Conservation (phyloP, 1,140 invertebrate genomes). For the Galendromus occidentalis region DNA sequence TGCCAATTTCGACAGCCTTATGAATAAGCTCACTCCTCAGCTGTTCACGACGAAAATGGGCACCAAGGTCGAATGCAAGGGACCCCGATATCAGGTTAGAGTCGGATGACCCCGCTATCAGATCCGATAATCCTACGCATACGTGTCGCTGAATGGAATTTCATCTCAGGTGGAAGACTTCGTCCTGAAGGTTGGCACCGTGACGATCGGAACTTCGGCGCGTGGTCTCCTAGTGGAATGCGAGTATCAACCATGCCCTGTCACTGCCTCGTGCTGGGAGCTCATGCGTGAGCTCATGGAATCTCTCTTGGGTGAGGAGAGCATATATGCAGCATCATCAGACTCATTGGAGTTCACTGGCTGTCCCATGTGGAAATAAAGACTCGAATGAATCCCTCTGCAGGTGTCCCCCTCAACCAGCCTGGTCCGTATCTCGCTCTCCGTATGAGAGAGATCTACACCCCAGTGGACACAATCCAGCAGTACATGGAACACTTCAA, state of each 20-base stretch:
- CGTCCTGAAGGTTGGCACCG: constrained; percentile 74
- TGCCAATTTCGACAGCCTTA: constrained; percentile 69
- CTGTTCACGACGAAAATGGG: constrained; percentile 69
- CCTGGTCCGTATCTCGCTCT: constrained; percentile 34
- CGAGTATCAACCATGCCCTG: constrained; percentile 73
- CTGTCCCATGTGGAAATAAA: not conserved
- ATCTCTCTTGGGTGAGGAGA: constrained; percentile 56
- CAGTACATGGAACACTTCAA: constrained; percentile 90
- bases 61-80: constrained; percentile 61
- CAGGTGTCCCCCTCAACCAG: constrained; percentile 13
- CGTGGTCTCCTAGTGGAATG: constrained; percentile 79
- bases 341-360: not conserved
- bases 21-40: constrained; percentile 73
- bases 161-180: constrained; percentile 47
- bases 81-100: constrained; percentile 60
- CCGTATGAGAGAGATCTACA: constrained; percentile 62
- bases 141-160: no score
- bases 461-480: constrained; percentile 59
- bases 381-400: not conserved
- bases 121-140: no score
- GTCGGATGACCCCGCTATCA: not conserved
- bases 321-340: no score
- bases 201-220: constrained; percentile 75
- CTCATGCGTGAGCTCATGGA: constrained; percentile 77
- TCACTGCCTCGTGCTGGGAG: constrained; percentile 69